phyloP scores from a whole-genome alignment of 2,113 vertebrate genomes.

The Oreochromis spilurus region DNA sequence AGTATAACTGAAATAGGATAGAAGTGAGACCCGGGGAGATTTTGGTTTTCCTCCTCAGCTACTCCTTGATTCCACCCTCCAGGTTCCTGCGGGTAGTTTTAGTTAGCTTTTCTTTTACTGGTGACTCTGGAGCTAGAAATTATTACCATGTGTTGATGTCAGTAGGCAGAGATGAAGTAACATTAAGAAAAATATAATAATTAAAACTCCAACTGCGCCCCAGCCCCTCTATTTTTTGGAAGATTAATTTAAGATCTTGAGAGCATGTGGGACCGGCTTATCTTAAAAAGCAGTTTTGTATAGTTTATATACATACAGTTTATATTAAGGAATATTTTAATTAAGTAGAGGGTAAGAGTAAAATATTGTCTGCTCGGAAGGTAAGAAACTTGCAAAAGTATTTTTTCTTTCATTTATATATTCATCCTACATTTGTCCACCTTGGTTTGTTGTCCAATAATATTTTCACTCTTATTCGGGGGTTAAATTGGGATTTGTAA shows the following conservation, averaged over 20 bases:
- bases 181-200: not conserved
- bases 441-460: not conserved
- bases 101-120: not conserved
- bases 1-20: not conserved
- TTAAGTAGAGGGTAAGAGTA: not conserved
- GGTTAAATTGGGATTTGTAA: not conserved
- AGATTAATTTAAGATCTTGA: not conserved
- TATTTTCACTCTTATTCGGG: not conserved
- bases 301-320: not conserved
- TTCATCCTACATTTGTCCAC: not conserved
- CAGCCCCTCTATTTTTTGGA: not conserved
- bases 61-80: not conserved
- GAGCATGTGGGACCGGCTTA: not conserved
- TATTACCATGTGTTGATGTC: not conserved
- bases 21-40: not conserved
- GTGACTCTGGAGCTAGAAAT: not conserved
- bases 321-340: not conserved
- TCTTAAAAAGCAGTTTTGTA: not conserved
- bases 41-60: not conserved
- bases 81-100: not conserved
- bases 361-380: not conserved
- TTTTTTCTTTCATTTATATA: not conserved
- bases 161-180: not conserved
- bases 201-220: not conserved
- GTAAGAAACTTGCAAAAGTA: not conserved